Evolutionary conservation across 2,888 invertebrate species (phyloP).

Genomic region (Eumerus sabulonum): DNA sequence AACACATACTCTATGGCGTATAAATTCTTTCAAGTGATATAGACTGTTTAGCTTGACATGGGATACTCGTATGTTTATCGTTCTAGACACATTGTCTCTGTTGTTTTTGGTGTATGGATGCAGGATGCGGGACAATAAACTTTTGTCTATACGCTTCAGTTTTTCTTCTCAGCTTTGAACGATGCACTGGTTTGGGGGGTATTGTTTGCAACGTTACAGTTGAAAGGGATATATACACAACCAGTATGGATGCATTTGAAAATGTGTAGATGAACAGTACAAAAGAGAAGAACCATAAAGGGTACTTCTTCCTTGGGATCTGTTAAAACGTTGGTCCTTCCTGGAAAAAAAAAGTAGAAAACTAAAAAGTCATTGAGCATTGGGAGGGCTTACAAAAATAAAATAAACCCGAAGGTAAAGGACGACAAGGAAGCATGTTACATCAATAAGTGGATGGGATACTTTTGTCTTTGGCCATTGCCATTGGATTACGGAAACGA

Average conservation of each 20-base stretch:
- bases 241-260: constrained; percentile 29
- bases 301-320: constrained; percentile 59
- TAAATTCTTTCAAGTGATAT: constrained; percentile 62
- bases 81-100: constrained; percentile 33
- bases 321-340: constrained; percentile 62
- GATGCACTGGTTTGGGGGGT: too few relatives aligned
- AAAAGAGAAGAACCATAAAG: constrained; percentile 38
- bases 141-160: constrained; percentile 61
- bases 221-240: constrained; percentile 15
- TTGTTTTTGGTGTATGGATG: constrained; percentile 36
- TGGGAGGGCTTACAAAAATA: too few relatives aligned
- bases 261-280: neutral
- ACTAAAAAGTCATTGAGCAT: too few relatives aligned
- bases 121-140: constrained; percentile 59
- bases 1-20: constrained; percentile 62
- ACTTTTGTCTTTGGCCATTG: constrained; percentile 24
- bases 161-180: too few relatives aligned
- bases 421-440: constrained; percentile 22
- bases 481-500: constrained; percentile 30
- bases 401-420: constrained; percentile 9
- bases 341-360: too few relatives aligned
- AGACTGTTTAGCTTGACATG: constrained; percentile 61
- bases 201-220: too few relatives aligned
- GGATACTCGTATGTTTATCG: constrained; percentile 37
- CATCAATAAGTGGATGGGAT: constrained; percentile 30